Evolutionary conservation across 2,888 invertebrate genomes (phyloP).

Genomic region (Agrochola circellaris): DNA sequence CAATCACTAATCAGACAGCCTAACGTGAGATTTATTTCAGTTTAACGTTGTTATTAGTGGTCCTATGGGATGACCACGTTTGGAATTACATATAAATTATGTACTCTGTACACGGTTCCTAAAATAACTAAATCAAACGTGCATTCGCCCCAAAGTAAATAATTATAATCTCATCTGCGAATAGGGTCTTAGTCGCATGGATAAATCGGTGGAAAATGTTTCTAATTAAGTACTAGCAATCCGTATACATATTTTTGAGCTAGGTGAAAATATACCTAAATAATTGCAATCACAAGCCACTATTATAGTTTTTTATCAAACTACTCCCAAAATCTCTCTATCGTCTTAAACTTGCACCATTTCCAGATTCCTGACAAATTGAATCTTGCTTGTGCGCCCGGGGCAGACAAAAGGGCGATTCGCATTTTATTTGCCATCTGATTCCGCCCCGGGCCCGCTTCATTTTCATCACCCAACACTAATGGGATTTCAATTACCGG

Average conservation of each 20-base stretch:
- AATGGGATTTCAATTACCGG: slow-evolving; percentile 83
- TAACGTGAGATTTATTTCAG: too few species aligned
- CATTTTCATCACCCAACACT: slow-evolving; percentile 79
- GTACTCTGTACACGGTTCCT: not conserved
- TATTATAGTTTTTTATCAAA: not conserved
- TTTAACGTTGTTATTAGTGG: too few species aligned
- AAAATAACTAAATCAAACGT: not conserved
- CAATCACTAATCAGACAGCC: too few species aligned
- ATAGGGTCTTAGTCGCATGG: not conserved
- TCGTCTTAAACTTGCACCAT: slow-evolving; percentile 65
- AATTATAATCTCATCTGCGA: not conserved
- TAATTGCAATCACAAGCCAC: too few species aligned
- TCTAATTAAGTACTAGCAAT: too few species aligned
- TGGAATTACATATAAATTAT: not conserved
- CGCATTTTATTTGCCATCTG: slow-evolving; percentile 88
- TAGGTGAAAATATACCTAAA: too few species aligned
- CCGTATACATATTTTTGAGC: too few species aligned
- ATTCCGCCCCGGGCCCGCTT: slow-evolving; percentile 77
- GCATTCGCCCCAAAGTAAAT: not conserved
- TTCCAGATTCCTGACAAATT: slow-evolving; percentile 85
- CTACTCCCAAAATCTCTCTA: slow-evolving; percentile 5
- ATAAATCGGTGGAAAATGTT: too few species aligned
- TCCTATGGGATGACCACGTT: too few species aligned
- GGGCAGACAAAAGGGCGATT: slow-evolving; percentile 87
- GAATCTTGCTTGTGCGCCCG: slow-evolving; percentile 84